A percentile compares a stretch with the other conserved stretches of the same genome.
Evolutionary conservation across 2,797 vertebrate genomes (phyloP).

Genomic region (Urocyon cinereoargenteus): DNA sequence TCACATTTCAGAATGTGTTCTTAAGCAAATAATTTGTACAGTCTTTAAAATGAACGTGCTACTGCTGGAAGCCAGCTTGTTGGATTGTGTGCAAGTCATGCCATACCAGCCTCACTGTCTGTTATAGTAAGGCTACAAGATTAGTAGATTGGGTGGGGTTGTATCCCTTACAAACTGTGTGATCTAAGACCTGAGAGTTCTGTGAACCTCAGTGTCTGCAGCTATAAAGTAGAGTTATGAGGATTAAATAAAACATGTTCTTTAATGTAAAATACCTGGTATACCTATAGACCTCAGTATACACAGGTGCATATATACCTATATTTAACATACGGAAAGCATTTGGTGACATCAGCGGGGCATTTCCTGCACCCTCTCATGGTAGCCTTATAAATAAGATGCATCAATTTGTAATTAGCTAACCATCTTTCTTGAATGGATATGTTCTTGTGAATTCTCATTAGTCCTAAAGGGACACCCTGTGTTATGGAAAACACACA

Average conservation of each 20-base stretch:
- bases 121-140: background rate
- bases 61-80: background rate
- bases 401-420: background rate
- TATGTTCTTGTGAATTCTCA: background rate
- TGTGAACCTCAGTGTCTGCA: background rate
- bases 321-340: background rate
- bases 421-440: background rate
- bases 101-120: background rate
- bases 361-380: background rate
- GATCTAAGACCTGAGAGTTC: background rate
- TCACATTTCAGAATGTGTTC: background rate
- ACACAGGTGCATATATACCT: background rate
- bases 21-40: background rate
- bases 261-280: background rate
- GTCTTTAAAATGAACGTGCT: background rate
- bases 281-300: background rate
- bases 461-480: background rate
- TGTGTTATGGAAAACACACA: background rate
- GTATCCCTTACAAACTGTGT: background rate
- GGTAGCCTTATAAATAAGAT: background rate
- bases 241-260: background rate
- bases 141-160: background rate
- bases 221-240: background rate
- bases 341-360: background rate
- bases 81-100: background rate